Conservation (phyloP, 1,140 invertebrate species). For the Colletes gigas region DNA sequence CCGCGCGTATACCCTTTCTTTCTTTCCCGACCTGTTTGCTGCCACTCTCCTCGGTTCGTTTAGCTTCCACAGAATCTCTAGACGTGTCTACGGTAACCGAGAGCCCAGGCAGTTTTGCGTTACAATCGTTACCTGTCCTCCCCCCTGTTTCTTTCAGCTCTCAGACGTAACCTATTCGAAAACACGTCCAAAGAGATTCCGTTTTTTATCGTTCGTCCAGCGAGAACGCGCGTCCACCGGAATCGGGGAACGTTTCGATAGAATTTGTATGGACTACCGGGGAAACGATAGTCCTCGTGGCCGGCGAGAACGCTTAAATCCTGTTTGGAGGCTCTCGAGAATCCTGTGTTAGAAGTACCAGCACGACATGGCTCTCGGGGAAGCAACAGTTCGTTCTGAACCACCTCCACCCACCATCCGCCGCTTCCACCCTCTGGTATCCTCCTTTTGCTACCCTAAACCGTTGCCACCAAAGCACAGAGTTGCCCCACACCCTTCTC, state of each 20-base stretch:
- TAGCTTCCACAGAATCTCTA: background rate
- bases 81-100: background rate
- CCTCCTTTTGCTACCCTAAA: constrained; percentile 67
- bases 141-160: background rate
- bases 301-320: constrained; percentile 67
- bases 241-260: constrained; percentile 22
- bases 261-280: constrained; percentile 56
- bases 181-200: too few species aligned
- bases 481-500: constrained; percentile 39
- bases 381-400: constrained; percentile 78
- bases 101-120: too few species aligned
- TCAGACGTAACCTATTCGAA: background rate
- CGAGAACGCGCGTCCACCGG: too few species aligned
- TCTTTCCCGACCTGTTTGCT: constrained; percentile 13
- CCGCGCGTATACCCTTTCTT: constrained; percentile 2
- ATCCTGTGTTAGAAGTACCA: constrained; percentile 68
- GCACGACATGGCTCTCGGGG: constrained; percentile 67
- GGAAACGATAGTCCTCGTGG: constrained; percentile 59
- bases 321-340: constrained; percentile 71
- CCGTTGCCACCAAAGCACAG: constrained; percentile 64
- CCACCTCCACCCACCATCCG: constrained; percentile 54
- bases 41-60: background rate
- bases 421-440: constrained; percentile 57
- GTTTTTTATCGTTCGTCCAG: too few species aligned
- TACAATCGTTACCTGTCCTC: background rate